Conservation (phyloP, 30 jellyfish, hydroid and myxozoan species). For the Cassiopea andromeda region DNA sequence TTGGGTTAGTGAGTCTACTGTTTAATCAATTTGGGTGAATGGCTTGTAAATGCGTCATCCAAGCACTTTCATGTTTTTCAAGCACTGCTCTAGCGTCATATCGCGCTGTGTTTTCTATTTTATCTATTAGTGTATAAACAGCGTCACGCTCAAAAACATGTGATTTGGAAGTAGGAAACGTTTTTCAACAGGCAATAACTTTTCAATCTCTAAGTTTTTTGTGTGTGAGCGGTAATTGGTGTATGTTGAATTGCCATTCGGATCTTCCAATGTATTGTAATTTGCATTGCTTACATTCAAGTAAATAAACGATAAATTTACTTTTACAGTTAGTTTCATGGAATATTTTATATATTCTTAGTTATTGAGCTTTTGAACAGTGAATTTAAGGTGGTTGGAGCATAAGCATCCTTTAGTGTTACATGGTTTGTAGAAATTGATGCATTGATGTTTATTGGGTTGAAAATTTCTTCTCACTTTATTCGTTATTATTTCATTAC, state of each 20-base stretch:
- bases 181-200: constrained; percentile 28
- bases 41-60: too few relatives aligned
- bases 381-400: not conserved
- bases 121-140: constrained; percentile 6
- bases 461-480: not conserved
- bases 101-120: constrained; percentile 23
- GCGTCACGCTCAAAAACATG: constrained; percentile 27
- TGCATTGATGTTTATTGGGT: not conserved
- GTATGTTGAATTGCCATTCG: constrained; percentile 14
- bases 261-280: not conserved
- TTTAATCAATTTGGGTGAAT: constrained; percentile 28
- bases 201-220: too few relatives aligned
- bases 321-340: too few relatives aligned
- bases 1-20: constrained; percentile 27
- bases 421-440: constrained; percentile 3
- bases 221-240: constrained; percentile 15
- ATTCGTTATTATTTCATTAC: not conserved
- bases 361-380: not conserved
- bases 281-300: constrained; percentile 15
- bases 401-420: constrained; percentile 12
- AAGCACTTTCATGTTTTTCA: too few relatives aligned
- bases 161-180: constrained; percentile 18
- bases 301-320: constrained; percentile 19
- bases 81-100: constrained; percentile 7
- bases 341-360: too few relatives aligned